Conservation (phyloP, 2,888 invertebrate species). For the Plagodis pulveraria region DNA sequence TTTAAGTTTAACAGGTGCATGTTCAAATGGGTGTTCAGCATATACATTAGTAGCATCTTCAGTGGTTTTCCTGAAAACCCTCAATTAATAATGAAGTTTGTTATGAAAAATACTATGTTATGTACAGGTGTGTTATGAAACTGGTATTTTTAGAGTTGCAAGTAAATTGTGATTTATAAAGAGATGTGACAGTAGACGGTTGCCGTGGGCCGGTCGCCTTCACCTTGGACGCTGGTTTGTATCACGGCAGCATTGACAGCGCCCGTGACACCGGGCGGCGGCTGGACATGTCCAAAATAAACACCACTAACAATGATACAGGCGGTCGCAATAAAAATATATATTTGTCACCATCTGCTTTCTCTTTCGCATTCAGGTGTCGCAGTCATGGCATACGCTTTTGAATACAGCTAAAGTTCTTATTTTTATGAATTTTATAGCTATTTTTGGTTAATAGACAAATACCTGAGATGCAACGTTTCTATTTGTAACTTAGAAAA, state of each 20-base stretch:
- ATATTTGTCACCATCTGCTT: conserved; percentile 52
- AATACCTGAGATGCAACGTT: not conserved
- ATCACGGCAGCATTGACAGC: conserved; percentile 71
- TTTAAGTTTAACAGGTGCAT: too few relatives aligned
- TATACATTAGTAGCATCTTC: too few relatives aligned
- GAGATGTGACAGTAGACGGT: conserved; percentile 65
- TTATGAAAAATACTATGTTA: too few relatives aligned
- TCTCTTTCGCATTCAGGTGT: conserved; percentile 44
- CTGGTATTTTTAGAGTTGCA: conserved; percentile 41
- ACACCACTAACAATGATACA: conserved; percentile 70
- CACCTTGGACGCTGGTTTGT: conserved; percentile 79
- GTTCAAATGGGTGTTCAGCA: too few relatives aligned
- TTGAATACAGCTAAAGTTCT: conserved; percentile 45
- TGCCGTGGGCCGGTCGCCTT: conserved; percentile 67
- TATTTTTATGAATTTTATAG: conserved; percentile 22
- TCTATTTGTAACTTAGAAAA: too few relatives aligned
- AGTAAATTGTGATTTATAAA: conserved; percentile 64
- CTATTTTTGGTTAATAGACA: not conserved
- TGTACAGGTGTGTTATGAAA: conserved; percentile 1
- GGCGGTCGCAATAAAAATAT: conserved; percentile 59
- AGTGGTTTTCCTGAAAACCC: conserved; percentile 4
- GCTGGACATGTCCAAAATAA: conserved; percentile 69
- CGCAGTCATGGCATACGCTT: conserved; percentile 40
- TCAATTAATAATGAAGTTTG: not conserved
- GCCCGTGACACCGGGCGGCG: conserved; percentile 68